phyloP scores from a whole-genome alignment of 2,888 invertebrate species.

The Acanthopleura granulata region DNA sequence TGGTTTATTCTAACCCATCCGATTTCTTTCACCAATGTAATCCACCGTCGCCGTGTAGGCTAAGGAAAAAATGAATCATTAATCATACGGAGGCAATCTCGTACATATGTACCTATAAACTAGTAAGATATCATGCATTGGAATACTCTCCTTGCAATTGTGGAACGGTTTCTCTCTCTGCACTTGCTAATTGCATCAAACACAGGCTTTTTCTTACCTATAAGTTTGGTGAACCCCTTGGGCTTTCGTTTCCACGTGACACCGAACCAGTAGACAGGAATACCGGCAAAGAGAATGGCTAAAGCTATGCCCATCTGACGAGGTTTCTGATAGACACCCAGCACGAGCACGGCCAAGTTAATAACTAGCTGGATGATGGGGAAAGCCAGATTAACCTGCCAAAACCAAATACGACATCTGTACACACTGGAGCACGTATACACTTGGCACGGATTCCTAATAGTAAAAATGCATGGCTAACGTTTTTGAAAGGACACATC shows the following conservation, averaged over 20 bases:
- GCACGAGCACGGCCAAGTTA: slow-evolving; percentile 82
- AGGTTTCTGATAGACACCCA: slow-evolving; percentile 85
- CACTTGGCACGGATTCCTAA: no score
- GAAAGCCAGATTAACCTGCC: slow-evolving; percentile 80
- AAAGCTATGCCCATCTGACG: slow-evolving; percentile 84
- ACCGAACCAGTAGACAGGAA: slow-evolving; percentile 85
- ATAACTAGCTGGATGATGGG: slow-evolving; percentile 83
- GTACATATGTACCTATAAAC: no score
- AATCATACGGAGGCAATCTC: no score
- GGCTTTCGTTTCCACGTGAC: slow-evolving; percentile 76
- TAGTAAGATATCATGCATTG: no score
- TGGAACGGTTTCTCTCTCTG: not conserved
- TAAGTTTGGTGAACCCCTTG: slow-evolving; percentile 35
- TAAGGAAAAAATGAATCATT: no score
- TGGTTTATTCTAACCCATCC: no score
- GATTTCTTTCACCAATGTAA: no score
- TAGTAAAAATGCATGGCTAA: no score
- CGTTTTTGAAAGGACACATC: no score
- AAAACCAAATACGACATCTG: slow-evolving; percentile 26
- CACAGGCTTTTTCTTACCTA: slow-evolving; percentile 40
- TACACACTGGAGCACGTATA: no score
- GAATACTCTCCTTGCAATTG: not conserved
- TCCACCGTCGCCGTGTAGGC: no score
- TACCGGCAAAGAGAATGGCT: slow-evolving; percentile 83
- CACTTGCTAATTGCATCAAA: not conserved